Conservation (phyloP, 2,113 vertebrate genomes). For the Ptilorrhoa leucosticta region DNA sequence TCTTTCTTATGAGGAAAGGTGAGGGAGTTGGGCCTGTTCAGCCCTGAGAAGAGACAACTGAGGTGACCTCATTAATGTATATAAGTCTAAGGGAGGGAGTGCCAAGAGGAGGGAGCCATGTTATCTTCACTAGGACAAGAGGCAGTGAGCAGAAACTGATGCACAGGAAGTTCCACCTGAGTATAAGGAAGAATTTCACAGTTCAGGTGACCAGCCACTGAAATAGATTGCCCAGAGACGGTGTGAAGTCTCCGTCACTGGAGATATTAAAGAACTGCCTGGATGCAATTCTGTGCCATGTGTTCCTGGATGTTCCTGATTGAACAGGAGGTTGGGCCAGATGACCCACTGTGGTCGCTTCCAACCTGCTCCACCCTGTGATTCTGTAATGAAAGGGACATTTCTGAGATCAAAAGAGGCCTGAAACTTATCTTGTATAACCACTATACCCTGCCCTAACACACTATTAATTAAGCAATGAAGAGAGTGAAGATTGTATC, state of each 20-base stretch:
- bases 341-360: fast-evolving
- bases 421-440: background rate
- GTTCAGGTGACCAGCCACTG: background rate
- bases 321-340: background rate
- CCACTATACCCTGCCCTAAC: background rate
- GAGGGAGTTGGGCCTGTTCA: background rate
- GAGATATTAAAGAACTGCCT: background rate
- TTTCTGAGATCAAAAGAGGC: background rate
- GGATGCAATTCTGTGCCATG: background rate
- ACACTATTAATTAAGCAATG: background rate
- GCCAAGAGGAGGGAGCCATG: background rate
- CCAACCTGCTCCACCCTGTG: background rate
- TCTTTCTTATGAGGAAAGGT: background rate
- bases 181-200: background rate
- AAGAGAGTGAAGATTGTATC: background rate
- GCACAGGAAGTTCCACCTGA: background rate
- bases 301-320: fast-evolving
- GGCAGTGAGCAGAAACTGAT: background rate
- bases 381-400: background rate
- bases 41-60: background rate
- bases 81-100: fast-evolving
- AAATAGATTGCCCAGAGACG: background rate
- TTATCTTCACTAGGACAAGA: background rate
- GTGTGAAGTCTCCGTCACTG: background rate
- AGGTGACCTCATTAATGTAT: background rate